Conservation (phyloP, 2,113 vertebrate genomes). For the Varanus komodoensis region DNA sequence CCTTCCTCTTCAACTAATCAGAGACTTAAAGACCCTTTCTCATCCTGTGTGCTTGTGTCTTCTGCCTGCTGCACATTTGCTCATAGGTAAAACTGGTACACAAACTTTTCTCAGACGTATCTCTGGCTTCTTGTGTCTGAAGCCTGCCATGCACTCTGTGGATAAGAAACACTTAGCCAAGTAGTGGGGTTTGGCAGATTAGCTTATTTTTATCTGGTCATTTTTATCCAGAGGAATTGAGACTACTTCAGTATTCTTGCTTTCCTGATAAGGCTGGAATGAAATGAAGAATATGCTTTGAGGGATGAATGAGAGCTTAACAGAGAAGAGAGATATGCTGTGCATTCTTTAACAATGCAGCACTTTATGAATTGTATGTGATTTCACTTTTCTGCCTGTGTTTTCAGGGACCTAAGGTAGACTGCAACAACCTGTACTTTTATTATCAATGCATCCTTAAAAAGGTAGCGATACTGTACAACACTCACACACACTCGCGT, state of each 20-base stretch:
- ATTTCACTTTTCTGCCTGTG: background rate
- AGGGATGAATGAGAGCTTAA: slow-evolving; percentile 9
- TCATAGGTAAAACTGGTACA: background rate
- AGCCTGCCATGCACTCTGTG: background rate
- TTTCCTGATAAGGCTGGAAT: slow-evolving; percentile 7
- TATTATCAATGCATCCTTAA: background rate
- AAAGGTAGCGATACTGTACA: background rate
- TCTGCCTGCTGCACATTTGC: background rate
- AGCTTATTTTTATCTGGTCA: slow-evolving; percentile 20
- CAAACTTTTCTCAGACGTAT: background rate
- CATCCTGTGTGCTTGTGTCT: background rate
- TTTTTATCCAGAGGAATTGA: slow-evolving; percentile 30
- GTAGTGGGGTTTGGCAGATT: slow-evolving; percentile 11
- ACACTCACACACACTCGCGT: background rate
- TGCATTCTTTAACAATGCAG: background rate
- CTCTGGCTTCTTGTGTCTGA: background rate
- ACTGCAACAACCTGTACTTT: background rate
- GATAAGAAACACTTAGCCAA: slow-evolving; percentile 13
- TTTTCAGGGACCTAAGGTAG: background rate
- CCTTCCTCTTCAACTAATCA: background rate
- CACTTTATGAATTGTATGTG: background rate
- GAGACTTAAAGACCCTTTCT: background rate
- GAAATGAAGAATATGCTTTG: slow-evolving; percentile 9
- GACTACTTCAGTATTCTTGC: slow-evolving; percentile 11
- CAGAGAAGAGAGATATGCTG: slow-evolving; percentile 7